phyloP scores from a whole-genome alignment of 2,797 vertebrate species.

The Poeciliopsis presidionis region DNA sequence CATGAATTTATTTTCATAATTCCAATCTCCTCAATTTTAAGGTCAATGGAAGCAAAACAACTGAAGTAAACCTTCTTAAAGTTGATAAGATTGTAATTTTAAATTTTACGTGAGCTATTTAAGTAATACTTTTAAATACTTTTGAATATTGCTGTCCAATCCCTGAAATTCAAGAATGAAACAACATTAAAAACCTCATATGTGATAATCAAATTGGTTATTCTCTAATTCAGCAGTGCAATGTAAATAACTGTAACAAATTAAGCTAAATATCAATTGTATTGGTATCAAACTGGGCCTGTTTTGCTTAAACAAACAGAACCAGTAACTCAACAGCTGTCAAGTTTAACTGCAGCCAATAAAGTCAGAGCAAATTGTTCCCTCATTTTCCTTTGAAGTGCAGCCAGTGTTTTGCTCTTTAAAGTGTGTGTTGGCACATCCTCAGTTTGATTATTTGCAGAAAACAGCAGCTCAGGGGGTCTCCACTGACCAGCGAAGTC shows the following conservation, averaged over 20 bases:
- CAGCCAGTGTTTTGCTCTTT: background rate
- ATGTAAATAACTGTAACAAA: background rate
- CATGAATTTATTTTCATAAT: too few relatives aligned
- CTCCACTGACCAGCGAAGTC: conserved; percentile 40
- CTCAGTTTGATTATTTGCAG: conserved; percentile 4
- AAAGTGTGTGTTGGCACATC: background rate
- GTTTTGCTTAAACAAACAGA: background rate
- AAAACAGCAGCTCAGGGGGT: conserved; percentile 31
- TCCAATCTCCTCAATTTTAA: too few relatives aligned
- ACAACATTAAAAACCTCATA: background rate
- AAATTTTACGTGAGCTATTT: too few relatives aligned
- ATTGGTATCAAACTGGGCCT: background rate
- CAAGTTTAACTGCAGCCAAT: background rate
- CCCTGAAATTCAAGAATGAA: background rate
- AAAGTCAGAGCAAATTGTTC: background rate
- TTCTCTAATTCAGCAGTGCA: too few relatives aligned
- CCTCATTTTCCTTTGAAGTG: background rate
- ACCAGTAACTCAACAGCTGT: background rate
- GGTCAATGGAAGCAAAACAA: too few relatives aligned
- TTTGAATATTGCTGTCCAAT: too few relatives aligned
- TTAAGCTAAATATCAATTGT: background rate
- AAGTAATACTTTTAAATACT: too few relatives aligned
- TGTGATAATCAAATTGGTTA: too few relatives aligned
- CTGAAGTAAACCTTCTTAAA: too few relatives aligned
- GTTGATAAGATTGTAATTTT: too few relatives aligned